These are phyloP conservation scores for Lateolabrax maculatus DNA, from an alignment of 2,797 vertebrate genomes.

Conservation along the genomic window DNA sequence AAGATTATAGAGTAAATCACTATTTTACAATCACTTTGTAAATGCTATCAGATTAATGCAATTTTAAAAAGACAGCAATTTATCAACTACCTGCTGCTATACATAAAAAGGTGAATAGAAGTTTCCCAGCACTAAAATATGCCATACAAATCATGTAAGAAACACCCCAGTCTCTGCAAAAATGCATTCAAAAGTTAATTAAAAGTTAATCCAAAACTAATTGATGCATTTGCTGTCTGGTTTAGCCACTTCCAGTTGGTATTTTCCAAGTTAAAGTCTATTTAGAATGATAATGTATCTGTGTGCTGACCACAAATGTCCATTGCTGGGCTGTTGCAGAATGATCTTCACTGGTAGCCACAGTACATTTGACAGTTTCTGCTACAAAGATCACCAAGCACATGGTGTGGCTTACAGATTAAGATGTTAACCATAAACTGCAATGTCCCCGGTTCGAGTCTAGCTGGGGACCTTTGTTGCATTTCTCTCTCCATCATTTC, in stretches of 20 bases:
- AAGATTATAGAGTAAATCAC: too few species aligned
- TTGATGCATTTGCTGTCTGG: too few species aligned
- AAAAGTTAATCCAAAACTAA: too few species aligned
- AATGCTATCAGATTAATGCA: too few species aligned
- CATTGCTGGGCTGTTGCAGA: background rate
- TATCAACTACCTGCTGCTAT: background rate
- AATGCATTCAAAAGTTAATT: background rate
- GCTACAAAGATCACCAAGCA: background rate
- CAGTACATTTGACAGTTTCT: slow-evolving; percentile 14
- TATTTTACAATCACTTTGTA: background rate
- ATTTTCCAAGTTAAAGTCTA: background rate
- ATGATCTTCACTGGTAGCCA: slow-evolving; percentile 4
- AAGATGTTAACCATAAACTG: slow-evolving; percentile 7
- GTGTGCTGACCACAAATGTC: background rate
- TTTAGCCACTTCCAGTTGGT: background rate
- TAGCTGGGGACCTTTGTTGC: background rate
- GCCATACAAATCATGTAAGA: background rate
- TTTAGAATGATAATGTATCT: background rate
- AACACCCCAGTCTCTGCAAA: background rate
- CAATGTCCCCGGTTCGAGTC: background rate
- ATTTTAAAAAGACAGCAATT: background rate
- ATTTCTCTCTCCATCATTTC: background rate
- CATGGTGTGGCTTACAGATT: slow-evolving; percentile 1
- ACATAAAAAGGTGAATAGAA: background rate
- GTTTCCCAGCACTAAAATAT: background rate